These are phyloP conservation scores for Rynchops niger DNA, from an alignment of 2,113 vertebrate genomes.

Conservation along the genomic window DNA sequence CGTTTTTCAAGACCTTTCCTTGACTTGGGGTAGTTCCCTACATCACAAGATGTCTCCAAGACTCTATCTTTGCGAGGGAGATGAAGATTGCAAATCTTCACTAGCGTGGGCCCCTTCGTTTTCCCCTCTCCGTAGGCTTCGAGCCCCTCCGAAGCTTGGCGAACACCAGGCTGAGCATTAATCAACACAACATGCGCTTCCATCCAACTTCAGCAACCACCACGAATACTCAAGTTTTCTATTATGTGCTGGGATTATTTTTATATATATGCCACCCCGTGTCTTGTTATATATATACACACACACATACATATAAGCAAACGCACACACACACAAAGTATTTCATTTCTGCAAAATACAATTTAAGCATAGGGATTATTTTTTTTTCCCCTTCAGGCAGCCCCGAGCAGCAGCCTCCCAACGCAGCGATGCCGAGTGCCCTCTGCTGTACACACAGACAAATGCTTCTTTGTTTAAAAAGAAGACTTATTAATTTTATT, in stretches of 20 bases:
- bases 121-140: not conserved
- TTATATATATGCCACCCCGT: slow-evolving; percentile 31
- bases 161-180: slow-evolving; percentile 23
- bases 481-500: too few relatives aligned
- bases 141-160: not conserved
- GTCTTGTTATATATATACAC: slow-evolving; percentile 23
- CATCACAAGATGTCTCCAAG: not conserved
- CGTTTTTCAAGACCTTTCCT: not conserved
- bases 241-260: slow-evolving; percentile 49
- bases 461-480: not conserved
- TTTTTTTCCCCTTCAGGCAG: not conserved
- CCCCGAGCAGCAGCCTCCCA: not conserved
- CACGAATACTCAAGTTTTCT: not conserved
- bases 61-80: not conserved
- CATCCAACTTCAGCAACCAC: slow-evolving; percentile 14
- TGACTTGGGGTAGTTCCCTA: not conserved
- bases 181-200: slow-evolving; percentile 20
- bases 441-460: slow-evolving; percentile 68
- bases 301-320: slow-evolving; percentile 9
- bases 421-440: slow-evolving; percentile 46
- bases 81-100: not conserved
- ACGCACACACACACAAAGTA: not conserved
- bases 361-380: not conserved
- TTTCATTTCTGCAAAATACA: slow-evolving; percentile 19
- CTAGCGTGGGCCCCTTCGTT: not conserved